Percentiles rank a stretch among this genome's conserved stretches.
These are phyloP conservation scores for Chionis minor DNA, from an alignment of 2,113 vertebrate genomes.

Conservation along the genomic window DNA sequence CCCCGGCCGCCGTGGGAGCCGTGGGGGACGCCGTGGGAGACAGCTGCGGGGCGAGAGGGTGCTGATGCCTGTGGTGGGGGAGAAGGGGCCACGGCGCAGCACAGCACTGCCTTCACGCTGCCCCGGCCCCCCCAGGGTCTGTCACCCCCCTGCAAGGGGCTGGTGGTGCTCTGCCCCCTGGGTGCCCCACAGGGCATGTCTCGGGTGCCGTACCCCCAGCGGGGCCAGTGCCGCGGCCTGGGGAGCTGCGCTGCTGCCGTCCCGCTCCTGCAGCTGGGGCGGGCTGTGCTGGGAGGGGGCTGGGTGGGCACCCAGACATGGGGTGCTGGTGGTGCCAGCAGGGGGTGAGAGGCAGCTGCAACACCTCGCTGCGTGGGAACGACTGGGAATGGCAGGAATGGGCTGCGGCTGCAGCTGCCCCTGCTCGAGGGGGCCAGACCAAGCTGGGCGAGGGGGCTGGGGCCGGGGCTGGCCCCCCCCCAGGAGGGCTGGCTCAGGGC, in stretches of 20 bases:
- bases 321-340: neutral
- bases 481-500: neutral
- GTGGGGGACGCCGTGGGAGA: no score
- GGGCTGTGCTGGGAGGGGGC: neutral
- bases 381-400: neutral
- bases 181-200: neutral
- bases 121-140: no score
- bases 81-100: neutral
- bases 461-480: neutral
- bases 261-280: neutral
- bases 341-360: neutral
- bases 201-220: neutral
- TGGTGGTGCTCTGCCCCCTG: neutral
- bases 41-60: neutral
- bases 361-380: neutral
- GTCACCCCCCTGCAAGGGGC: neutral
- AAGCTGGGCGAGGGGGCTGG: neutral
- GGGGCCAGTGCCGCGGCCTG: neutral
- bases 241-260: neutral
- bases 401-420: no score
- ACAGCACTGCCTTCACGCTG: neutral
- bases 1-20: neutral
- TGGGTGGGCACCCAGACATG: neutral
- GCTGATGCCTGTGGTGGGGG: neutral
- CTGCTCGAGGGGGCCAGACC: neutral